Evolutionary conservation across 2,797 vertebrate genomes (phyloP).

Genomic region (Phoxinus dragarum): DNA sequence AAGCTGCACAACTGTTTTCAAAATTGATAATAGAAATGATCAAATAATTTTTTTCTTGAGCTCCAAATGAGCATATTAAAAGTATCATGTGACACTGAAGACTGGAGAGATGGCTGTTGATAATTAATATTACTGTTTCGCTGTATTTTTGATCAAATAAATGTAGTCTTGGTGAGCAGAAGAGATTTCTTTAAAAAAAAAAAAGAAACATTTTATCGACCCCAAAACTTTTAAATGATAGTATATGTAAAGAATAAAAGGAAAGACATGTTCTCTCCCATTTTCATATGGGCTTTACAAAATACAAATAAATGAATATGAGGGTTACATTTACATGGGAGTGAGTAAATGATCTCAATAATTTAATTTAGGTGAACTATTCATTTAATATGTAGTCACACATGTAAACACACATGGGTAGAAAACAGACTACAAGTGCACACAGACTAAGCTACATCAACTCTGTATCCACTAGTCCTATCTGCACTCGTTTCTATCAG

Average conservation of each 20-base stretch:
- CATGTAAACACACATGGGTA: background rate
- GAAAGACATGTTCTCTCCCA: background rate
- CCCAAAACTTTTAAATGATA: no score
- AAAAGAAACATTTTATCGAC: no score
- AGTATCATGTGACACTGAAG: background rate
- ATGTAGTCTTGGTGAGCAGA: background rate
- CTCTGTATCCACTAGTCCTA: constrained; percentile 7
- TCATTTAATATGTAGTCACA: background rate
- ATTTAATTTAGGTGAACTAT: background rate
- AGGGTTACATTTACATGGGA: background rate
- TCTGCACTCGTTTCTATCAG: constrained; percentile 32
- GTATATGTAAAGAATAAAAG: background rate
- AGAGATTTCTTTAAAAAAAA: background rate
- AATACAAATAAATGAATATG: background rate
- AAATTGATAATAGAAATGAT: no score
- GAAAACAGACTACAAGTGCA: background rate
- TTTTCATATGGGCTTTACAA: background rate
- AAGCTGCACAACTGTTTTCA: no score
- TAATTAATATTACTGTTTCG: background rate
- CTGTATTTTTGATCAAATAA: background rate
- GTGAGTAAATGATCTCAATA: background rate
- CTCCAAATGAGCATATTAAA: background rate
- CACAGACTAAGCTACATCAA: background rate
- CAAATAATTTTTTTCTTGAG: background rate
- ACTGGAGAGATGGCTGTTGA: background rate